A percentile compares a stretch with the other conserved stretches of the same genome.
phyloP scores from a whole-genome alignment of 2,888 invertebrate species.

The Matsumyia berberina region DNA sequence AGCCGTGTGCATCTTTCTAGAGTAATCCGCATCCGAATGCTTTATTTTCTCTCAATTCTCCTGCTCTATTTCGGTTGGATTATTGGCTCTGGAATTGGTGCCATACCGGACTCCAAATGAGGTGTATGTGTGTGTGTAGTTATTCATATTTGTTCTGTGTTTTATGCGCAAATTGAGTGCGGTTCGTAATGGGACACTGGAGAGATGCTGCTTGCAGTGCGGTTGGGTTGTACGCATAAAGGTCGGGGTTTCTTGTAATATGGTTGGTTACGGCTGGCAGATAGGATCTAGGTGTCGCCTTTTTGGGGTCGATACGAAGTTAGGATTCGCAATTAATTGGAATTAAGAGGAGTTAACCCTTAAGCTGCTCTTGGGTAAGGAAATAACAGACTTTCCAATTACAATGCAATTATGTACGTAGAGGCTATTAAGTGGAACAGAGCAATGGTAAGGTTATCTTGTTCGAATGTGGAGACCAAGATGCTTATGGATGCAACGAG shows the following conservation, averaged over 20 bases:
- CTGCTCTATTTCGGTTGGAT: constrained; percentile 47
- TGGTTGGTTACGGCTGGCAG: constrained; percentile 66
- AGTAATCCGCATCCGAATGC: constrained; percentile 45
- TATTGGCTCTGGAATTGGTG: constrained; percentile 50
- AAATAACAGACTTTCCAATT: constrained; percentile 39
- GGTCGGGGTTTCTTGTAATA: constrained; percentile 70
- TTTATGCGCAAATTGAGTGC: constrained; percentile 61
- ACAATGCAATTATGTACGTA: constrained; percentile 46
- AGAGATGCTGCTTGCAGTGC: constrained; percentile 22
- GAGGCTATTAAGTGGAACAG: constrained; percentile 28
- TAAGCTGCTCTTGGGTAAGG: not conserved
- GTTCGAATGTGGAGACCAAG: not conserved
- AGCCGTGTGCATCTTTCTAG: constrained; percentile 5
- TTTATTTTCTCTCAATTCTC: constrained; percentile 23
- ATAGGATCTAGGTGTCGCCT: constrained; percentile 74
- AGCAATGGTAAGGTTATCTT: not conserved
- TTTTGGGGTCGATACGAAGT: constrained; percentile 52
- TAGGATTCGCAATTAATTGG: constrained; percentile 57
- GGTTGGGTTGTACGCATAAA: constrained; percentile 52
- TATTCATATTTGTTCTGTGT: constrained; percentile 59
- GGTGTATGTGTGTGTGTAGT: constrained; percentile 22
- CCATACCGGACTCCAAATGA: constrained; percentile 42
- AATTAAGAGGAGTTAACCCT: constrained; percentile 40
- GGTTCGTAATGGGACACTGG: constrained; percentile 53
- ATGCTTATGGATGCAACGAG: not conserved